Evolutionary conservation across 1,140 invertebrate species (phyloP), one percentile per base, ranked within the genome.

Genomic region (Drosophila arawakana): DNA sequence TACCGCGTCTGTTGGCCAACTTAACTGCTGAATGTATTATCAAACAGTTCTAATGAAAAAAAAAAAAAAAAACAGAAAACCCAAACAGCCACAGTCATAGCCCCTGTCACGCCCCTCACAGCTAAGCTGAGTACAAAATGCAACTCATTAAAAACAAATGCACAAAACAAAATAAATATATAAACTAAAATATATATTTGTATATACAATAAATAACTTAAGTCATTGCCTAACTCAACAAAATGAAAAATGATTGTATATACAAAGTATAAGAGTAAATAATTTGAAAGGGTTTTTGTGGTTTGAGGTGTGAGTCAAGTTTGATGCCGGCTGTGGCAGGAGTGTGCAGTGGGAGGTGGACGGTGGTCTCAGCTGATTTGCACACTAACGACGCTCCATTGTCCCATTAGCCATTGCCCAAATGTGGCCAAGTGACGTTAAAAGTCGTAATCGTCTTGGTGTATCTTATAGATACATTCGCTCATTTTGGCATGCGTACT

Each of bases 401-500:
- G 41, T 30, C 37, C 25, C 35, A 74, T 59, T 41, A 35, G 13
- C 37, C 25, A 21, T 59, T 49, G 39, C 37, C 69, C 69, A 55
- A 77, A 79, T 43, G 62, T 30, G 82, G 78, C 66, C 78, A 61
- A 74, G 82, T 84, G 81, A 84, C 81, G 75, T 43, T 35, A 21
- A 47, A 43, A 52, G 52, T 6, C 25, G 25, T 30, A 30, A 30
- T 30, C 30, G 18, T 13, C 21, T 30, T 30, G 6, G 35, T 15
- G 60, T 75, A 76, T 67, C 77, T 76, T 67, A 54, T 69, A 49
- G 65, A 77, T 73, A 60, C 34, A 44, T 66, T n/a, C 44, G 69
- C 44, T 34, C 43, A n/a, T 18, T 63, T 88, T 88, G 80, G 84
- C 80, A 88, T 88, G 83, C 80, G 80, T 70, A 57, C 55, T 78